Evolutionary conservation across 2,888 invertebrate species (phyloP).

Genomic region (Tineola bisselliella): DNA sequence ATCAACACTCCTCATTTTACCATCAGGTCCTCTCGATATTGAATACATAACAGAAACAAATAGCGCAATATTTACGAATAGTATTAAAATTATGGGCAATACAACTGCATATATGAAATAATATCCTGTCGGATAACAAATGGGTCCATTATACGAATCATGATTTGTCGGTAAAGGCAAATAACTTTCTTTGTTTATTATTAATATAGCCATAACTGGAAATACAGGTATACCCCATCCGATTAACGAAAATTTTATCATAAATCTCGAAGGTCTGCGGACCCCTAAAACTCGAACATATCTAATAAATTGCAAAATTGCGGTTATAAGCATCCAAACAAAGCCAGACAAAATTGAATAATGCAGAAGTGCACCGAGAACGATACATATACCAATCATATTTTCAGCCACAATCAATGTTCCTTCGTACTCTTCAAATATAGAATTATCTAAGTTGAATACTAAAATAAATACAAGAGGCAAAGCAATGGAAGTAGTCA

Average conservation of each 20-base stretch:
- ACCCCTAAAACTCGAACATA: conserved; percentile 74
- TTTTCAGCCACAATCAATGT: conserved; percentile 26
- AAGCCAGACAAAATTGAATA: conserved; percentile 75
- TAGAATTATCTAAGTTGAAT: conserved; percentile 39
- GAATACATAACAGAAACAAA: conserved; percentile 65
- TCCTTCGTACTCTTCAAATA: conserved; percentile 32
- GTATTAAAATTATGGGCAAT: conserved; percentile 61
- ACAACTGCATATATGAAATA: conserved; percentile 59
- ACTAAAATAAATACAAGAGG: conserved; percentile 60
- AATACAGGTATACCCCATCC: conserved; percentile 73
- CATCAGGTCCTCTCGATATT: conserved; percentile 58
- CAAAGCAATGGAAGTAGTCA: conserved; percentile 70
- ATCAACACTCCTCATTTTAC: conserved; percentile 50
- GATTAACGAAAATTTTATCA: conserved; percentile 68
- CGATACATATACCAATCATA: conserved; percentile 52
- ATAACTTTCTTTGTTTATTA: conserved; percentile 55
- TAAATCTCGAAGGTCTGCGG: conserved; percentile 66
- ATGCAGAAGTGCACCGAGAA: conserved; percentile 71
- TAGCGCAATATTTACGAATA: conserved; percentile 60
- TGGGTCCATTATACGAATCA: conserved; percentile 23
- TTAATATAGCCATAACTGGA: conserved; percentile 58
- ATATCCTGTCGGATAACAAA: conserved; percentile 67
- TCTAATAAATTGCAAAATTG: conserved; percentile 72
- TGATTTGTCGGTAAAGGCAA: conserved; percentile 30
- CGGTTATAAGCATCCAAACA: conserved; percentile 78